Percentiles rank a stretch among this genome's conserved stretches.
phyloP scores from a whole-genome alignment of 2,888 invertebrate genomes.

The Drosophila anomalata region DNA sequence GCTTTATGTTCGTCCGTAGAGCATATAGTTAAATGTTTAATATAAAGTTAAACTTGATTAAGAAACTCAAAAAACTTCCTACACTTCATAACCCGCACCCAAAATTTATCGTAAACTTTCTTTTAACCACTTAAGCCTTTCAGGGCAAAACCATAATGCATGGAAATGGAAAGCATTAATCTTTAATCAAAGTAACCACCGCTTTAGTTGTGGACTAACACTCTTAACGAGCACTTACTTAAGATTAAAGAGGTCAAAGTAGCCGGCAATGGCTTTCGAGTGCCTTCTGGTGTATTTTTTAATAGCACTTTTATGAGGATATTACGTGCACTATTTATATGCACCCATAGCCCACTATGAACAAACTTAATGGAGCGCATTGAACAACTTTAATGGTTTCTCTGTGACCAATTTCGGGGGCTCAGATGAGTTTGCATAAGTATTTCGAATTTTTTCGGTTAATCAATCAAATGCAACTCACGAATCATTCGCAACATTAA shows the following conservation, averaged over 20 bases:
- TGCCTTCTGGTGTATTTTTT: constrained; percentile 43
- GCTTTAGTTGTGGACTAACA: constrained; percentile 1
- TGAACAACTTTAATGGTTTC: constrained; percentile 17
- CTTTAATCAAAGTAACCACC: constrained; percentile 1
- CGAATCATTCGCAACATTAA: constrained; percentile 21
- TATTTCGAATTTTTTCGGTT: constrained; percentile 11
- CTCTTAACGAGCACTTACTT: constrained; percentile 42
- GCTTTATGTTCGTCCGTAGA: too few species aligned
- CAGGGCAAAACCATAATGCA: neutral
- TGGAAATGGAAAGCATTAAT: neutral
- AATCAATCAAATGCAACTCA: constrained; percentile 43
- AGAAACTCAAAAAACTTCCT: neutral
- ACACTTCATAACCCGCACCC: neutral
- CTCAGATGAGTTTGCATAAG: constrained; percentile 22
- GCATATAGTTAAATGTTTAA: neutral
- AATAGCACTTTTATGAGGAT: constrained; percentile 53
- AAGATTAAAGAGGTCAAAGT: constrained; percentile 26
- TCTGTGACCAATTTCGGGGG: neutral
- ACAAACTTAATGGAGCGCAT: constrained; percentile 33
- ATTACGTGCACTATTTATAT: constrained; percentile 43
- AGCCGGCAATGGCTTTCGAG: constrained; percentile 42
- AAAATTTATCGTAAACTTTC: neutral
- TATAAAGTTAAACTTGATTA: neutral
- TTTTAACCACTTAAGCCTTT: neutral
- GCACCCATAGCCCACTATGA: constrained; percentile 19